Evolutionary conservation across 2,888 invertebrate genomes (phyloP), one percentile per base, ranked within the genome.

Genomic region (Prenolepis imparis): DNA sequence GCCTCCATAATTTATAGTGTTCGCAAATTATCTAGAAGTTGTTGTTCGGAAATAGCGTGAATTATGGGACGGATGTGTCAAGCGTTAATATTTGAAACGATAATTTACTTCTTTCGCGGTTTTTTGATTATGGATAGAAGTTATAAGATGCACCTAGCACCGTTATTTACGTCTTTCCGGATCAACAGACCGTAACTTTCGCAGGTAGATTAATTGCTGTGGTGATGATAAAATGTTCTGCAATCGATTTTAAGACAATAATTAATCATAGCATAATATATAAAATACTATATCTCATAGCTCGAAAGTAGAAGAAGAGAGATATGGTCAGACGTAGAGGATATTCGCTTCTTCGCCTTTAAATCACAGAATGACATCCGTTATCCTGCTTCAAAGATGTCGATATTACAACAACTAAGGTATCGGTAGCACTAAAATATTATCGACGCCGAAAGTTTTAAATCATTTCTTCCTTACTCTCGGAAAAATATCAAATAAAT

Each of bases 81-180:
- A n/a, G 32, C 12, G 70, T 59, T 44, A 80, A 70, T 59, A 70
- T 70, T 80, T 80, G 70, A 70, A 80, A 80, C 59, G 78, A 59
- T 80, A 80, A 80, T 70, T 80, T 78, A 78, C 59, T 80, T 59
- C 59, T 32, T 80, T 61, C 59, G 70, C 12, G 78, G 36, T 59
- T 70, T 59, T 70, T 80, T 48, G 44, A 80, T 70, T 59, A 80
- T 36, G 44, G 12, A 3, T 21, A 32, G 68, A 36, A 32, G 36
- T 67, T 67, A 18, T 5, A 28, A n/a, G n/a, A 57, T 32, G 21
- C 59, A 1, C 21, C 28, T 18, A 75, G 15, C 24, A 18, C 3
- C 24, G 41, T 67, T 41, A 70, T 80, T 80, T 70, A 70, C 59
- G 59, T 21, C 59, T 80, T 80, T 61, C 70, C 44, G 24, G 18